These are phyloP conservation scores for Cyprinodon brontotheroides DNA, from an alignment of 2,113 vertebrate species.

Conservation along the genomic window DNA sequence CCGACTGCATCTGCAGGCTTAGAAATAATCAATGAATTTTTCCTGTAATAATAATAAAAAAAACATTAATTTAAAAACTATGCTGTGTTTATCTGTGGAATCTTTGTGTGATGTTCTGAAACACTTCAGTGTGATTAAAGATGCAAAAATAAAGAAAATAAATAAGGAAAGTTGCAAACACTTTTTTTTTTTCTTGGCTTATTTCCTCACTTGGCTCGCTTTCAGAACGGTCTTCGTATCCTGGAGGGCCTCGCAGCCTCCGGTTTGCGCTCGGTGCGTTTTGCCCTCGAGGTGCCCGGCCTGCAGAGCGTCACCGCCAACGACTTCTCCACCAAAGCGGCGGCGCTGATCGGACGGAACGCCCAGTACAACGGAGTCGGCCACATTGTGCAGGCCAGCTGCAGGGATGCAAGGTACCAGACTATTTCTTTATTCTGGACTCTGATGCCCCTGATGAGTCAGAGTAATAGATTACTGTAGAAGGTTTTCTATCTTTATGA, in stretches of 20 bases:
- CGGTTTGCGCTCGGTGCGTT: slow-evolving; percentile 90
- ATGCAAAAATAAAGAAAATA: too few relatives aligned
- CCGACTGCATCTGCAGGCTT: not conserved
- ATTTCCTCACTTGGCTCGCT: not conserved
- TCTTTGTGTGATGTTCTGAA: too few relatives aligned
- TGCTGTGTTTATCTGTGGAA: too few relatives aligned
- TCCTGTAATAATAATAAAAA: too few relatives aligned
- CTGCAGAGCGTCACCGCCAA: slow-evolving; percentile 86
- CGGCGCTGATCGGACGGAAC: slow-evolving; percentile 83
- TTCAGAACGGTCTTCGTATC: slow-evolving; percentile 75
- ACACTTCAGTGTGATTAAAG: too few relatives aligned
- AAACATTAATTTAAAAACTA: too few relatives aligned
- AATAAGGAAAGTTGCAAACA: too few relatives aligned
- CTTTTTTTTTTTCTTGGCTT: not conserved
- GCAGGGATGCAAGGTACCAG: slow-evolving; percentile 88
- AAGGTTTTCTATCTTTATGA: not conserved
- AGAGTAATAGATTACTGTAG: too few relatives aligned
- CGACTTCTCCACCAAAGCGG: slow-evolving; percentile 85
- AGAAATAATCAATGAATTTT: not conserved
- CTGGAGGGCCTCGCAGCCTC: slow-evolving; percentile 92
- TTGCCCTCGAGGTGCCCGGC: slow-evolving; percentile 90
- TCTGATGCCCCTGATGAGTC: not conserved
- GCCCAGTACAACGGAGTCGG: slow-evolving; percentile 82
- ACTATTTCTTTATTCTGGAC: not conserved
- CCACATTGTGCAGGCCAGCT: slow-evolving; percentile 83